Evolutionary conservation across 2,888 invertebrate genomes (phyloP), one percentile per base, ranked within the genome.

Genomic region (Papilio protenor): DNA sequence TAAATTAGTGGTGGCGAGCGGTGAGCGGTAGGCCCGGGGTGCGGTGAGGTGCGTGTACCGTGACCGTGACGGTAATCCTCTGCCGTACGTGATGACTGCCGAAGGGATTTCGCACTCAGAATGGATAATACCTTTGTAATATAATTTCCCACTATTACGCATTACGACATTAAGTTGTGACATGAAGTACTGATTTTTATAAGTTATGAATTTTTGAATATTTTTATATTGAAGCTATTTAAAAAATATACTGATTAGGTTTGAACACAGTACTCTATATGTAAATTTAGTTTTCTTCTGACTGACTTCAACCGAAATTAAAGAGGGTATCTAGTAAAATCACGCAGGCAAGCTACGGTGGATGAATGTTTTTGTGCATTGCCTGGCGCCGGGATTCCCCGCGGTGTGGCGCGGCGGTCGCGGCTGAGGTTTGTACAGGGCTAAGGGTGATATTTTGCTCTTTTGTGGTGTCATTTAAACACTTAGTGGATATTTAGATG

Each of bases 11-110:
- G 75, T 75, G 80, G 81, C 80, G 80, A 81, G 84, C 84, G 83
- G 82, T 82, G 84, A 78, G 81, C 83, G 45, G 21, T 11, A 18
- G n/a, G 85, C 85, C 87, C 84, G 86, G 87, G 88, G 90, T 89
- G 89, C 89, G 87, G 84, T 85, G 87, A 84, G 86, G 87, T 89
- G 90, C 89, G 90, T 89, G 87, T 81, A 81, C 83, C 84, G 83
- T 82, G 83, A 81, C 83, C 84, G 83, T 82, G 83, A 79, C 84
- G 85, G 85, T 89, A 88, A 89, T 87, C 87, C 87, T 86, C 86
- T 69, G 84, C 84, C 84, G 84, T 84, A 88, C 87, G 88, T 86
- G 84, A 83, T 84, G 79, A 79, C 70, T 78, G 78, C 81, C 73
- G 49, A 59, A 75, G 77, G 81, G 82, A 82, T 84, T 82, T 84